A percentile compares a stretch with the other conserved stretches of the same genome.
Evolutionary conservation across 1,140 invertebrate genomes (phyloP).

Genomic region (Bicyclus anynana): DNA sequence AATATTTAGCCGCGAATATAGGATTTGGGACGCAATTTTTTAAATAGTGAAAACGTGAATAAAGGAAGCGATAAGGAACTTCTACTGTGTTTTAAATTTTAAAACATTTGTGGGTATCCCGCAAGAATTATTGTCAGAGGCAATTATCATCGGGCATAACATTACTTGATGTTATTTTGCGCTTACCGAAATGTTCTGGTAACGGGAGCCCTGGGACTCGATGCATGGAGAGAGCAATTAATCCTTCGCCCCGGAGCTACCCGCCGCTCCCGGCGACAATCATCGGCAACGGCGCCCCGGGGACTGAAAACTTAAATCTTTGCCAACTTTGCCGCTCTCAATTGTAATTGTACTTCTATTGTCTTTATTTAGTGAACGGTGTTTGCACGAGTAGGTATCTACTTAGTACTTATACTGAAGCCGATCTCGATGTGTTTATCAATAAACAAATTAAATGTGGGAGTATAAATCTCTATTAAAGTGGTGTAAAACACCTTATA

Average conservation of each 20-base stretch:
- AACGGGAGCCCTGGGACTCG: constrained; percentile 63
- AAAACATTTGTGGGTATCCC: neutral
- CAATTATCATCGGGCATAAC: constrained; percentile 58
- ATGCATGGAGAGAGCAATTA: constrained; percentile 66
- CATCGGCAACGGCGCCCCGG: constrained; percentile 61
- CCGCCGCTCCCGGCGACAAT: constrained; percentile 64
- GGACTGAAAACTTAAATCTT: constrained; percentile 72
- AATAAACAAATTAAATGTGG: too few relatives aligned
- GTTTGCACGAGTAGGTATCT: too few relatives aligned
- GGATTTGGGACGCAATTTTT: too few relatives aligned
- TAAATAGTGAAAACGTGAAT: too few relatives aligned
- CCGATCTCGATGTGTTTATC: too few relatives aligned
- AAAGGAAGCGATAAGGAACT: too few relatives aligned
- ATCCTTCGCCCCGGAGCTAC: constrained; percentile 38
- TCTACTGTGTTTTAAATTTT: too few relatives aligned
- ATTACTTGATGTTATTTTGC: constrained; percentile 64
- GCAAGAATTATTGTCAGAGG: constrained; percentile 12
- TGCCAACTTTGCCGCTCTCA: constrained; percentile 51
- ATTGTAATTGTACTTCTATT: constrained; percentile 49
- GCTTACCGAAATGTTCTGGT: constrained; percentile 54
- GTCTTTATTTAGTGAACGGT: constrained; percentile 33
- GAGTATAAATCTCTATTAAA: too few relatives aligned
- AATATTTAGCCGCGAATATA: too few relatives aligned
- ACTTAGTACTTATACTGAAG: too few relatives aligned
- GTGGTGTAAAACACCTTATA: too few relatives aligned